These are phyloP conservation scores for Crenichthys baileyi DNA, from an alignment of 2,797 vertebrate genomes.

Conservation along the genomic window DNA sequence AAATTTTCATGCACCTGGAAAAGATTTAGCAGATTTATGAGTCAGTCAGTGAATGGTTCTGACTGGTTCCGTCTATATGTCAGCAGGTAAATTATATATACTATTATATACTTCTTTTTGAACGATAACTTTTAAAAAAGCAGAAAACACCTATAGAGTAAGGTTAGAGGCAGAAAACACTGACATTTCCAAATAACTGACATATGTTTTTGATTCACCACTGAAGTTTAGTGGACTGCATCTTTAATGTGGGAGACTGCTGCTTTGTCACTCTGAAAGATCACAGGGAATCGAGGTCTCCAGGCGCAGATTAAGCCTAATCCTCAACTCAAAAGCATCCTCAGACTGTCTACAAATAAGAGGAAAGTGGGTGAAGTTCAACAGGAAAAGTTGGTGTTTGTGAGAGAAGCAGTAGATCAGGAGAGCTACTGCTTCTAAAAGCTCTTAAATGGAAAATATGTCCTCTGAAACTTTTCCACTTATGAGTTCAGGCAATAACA, in stretches of 20 bases:
- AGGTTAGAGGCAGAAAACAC: conserved; percentile 35
- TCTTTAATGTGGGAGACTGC: conserved; percentile 51
- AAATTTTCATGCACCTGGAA: conserved; percentile 44
- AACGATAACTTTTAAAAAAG: conserved; percentile 31
- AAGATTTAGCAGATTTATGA: conserved; percentile 46
- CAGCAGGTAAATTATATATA: conserved; percentile 51
- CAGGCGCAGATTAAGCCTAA: conserved; percentile 57
- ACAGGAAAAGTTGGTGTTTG: conserved; percentile 6
- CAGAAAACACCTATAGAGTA: conserved; percentile 45
- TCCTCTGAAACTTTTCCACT: background rate
- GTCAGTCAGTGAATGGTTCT: conserved; percentile 31
- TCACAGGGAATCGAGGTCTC: conserved; percentile 52
- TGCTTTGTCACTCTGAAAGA: conserved; percentile 51
- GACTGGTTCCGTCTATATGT: conserved; percentile 29
- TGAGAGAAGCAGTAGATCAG: background rate
- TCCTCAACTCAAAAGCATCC: conserved; percentile 53
- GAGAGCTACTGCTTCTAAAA: background rate
- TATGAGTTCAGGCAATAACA: background rate
- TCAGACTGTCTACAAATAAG: conserved; percentile 31
- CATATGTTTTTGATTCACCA: conserved; percentile 44
- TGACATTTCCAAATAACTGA: conserved; percentile 35
- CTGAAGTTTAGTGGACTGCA: conserved; percentile 50
- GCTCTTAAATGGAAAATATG: background rate
- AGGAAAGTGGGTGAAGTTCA: conserved; percentile 19
- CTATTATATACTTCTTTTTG: conserved; percentile 17